Evolutionary conservation across 2,888 invertebrate species (phyloP).

Genomic region (Antheraea yamamai): DNA sequence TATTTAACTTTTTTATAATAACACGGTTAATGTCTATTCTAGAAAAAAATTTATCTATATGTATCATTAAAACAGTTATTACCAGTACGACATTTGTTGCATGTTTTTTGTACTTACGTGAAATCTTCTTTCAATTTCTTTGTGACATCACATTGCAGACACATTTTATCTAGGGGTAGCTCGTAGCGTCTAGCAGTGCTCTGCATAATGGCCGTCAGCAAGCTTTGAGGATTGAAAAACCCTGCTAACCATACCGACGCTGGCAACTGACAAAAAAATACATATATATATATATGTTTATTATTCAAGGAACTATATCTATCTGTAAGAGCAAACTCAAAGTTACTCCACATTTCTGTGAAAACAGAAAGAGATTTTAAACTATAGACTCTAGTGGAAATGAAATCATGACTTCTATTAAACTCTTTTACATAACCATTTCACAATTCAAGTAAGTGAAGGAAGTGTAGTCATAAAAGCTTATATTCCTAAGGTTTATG

Average conservation of each 20-base stretch:
- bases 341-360: neutral
- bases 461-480: neutral
- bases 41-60: neutral
- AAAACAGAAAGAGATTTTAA: neutral
- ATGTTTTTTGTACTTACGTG: slow-evolving; percentile 81
- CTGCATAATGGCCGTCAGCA: slow-evolving; percentile 98
- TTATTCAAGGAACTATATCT: neutral
- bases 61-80: neutral
- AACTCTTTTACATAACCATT: neutral
- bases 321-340: neutral
- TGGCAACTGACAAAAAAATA: slow-evolving; percentile 84
- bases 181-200: slow-evolving; percentile 96
- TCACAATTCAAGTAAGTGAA: neutral
- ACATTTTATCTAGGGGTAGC: slow-evolving; percentile 97
- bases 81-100: too few species aligned
- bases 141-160: slow-evolving; percentile 97
- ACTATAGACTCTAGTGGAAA: neutral
- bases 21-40: neutral
- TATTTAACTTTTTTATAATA: too few species aligned
- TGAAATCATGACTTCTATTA: neutral
- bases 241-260: slow-evolving; percentile 97
- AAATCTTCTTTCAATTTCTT: slow-evolving; percentile 98
- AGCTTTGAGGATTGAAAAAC: slow-evolving; percentile 98
- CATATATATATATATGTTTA: neutral
- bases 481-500: neutral